Evolutionary conservation across 1,140 invertebrate genomes (phyloP).

Genomic region (Branchinecta lynchi): DNA sequence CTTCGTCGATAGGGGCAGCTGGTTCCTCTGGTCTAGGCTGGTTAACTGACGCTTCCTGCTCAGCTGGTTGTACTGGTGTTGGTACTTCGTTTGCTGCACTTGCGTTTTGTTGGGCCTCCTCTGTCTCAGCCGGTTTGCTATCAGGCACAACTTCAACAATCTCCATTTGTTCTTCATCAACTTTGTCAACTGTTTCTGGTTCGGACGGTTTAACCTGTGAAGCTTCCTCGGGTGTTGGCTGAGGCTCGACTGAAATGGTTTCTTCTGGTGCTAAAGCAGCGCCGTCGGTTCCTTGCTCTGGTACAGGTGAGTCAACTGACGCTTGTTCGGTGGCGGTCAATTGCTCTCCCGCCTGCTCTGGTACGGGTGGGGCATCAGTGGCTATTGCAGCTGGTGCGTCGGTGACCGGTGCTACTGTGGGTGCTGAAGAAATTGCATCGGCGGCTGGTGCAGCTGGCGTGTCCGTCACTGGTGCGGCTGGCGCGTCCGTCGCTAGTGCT

Average conservation of each 20-base stretch:
- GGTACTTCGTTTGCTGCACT: background rate
- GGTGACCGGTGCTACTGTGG: background rate
- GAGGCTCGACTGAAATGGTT: background rate
- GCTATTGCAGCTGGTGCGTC: background rate
- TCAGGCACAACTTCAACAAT: too few species aligned
- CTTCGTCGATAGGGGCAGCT: slow-evolving; percentile 13
- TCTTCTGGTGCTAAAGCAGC: slow-evolving; percentile 18
- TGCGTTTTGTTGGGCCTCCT: too few species aligned
- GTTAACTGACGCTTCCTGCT: slow-evolving; percentile 8
- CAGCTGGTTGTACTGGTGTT: slow-evolving; percentile 18
- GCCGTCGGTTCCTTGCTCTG: slow-evolving; percentile 19
- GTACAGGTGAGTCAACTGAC: too few species aligned
- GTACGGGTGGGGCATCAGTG: too few species aligned
- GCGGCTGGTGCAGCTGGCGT: background rate
- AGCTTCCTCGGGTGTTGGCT: too few species aligned
- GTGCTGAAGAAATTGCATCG: background rate
- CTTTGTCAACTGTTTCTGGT: too few species aligned
- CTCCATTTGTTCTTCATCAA: too few species aligned
- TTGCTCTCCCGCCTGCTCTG: too few species aligned
- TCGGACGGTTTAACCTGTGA: too few species aligned
- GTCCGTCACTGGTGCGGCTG: background rate
- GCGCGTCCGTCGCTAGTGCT: background rate
- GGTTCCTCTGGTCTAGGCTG: slow-evolving; percentile 7
- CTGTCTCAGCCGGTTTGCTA: too few species aligned
- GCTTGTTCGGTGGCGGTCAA: too few species aligned